Evolutionary conservation across 1,140 invertebrate genomes (phyloP), one percentile per base, ranked within the genome.

Genomic region (Drosophila serrata): DNA sequence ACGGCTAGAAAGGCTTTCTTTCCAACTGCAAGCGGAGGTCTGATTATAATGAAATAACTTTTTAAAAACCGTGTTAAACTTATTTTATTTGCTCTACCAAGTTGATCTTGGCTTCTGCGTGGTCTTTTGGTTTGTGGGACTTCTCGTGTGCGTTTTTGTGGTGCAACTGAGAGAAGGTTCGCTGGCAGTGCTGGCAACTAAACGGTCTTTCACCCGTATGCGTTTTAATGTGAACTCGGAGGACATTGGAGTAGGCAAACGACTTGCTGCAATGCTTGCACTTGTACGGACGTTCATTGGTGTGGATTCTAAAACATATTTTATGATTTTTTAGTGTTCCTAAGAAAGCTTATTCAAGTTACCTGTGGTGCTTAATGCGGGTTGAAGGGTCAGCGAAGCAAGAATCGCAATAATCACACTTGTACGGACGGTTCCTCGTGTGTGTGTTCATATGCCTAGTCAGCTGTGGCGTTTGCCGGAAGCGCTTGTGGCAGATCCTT

Each of bases 361-460:
- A 93, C 94, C 94, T 93, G 81, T 94, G 94, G 58, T 94, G 94
- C 64, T 94, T 94, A 57, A 94, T 94, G 4, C 94, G 82, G 4
- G 93, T 94, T 33, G 94, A 94, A 46, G 94, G 94, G 91, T 94
- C 94, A 0, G 95, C 95, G 90, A 97, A 97, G 29, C 95, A 92
- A 9, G 96, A 93, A 49, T 95, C 93, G 90, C 96, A 97, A 24
- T 95, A 93, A 58, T 95, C 74, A n/a, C 91, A 92, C 56, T 92
- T 90, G 24, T 90, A 92, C 8, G 91, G 91, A 0, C 91, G 76
- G 12, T 75, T 68, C 3, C 91, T 91, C 0, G 91, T 92, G 49
- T 92, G 91, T 0, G 91, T 82, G 61, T 92, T 92, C 91, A 92
- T 92, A 55, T 92, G 91, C 0, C 91, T 70, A 1, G 82, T 64